These are phyloP conservation scores for Temnothorax nylanderi DNA, from an alignment of 1,140 invertebrate genomes.

Conservation along the genomic window DNA sequence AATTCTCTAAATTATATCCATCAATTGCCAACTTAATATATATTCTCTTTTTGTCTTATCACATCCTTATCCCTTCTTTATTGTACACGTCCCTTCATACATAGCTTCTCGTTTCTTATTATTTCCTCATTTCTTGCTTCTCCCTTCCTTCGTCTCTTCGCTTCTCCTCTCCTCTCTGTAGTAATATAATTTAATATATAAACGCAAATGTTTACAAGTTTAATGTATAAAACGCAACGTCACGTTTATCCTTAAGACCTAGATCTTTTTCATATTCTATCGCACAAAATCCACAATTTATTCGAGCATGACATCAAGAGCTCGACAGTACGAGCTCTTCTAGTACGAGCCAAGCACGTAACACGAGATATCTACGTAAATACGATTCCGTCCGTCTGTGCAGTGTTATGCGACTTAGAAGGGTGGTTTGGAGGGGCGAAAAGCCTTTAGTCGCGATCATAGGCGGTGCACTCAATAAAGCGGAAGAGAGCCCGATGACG, in stretches of 20 bases:
- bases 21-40: no score
- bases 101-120: no score
- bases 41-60: no score
- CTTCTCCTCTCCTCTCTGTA: no score
- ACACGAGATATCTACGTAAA: constrained; percentile 19
- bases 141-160: no score
- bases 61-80: no score
- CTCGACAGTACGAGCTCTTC: not conserved
- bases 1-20: no score
- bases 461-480: constrained; percentile 39
- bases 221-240: not conserved
- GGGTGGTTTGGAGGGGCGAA: not conserved
- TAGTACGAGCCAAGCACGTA: not conserved
- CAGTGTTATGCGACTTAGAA: not conserved
- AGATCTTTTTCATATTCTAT: not conserved
- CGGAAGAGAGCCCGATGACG: constrained; percentile 47
- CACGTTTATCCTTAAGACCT: not conserved
- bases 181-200: not conserved
- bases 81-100: no score
- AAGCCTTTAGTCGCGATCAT: constrained; percentile 40
- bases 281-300: not conserved
- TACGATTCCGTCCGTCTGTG: not conserved
- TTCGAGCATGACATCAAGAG: not conserved
- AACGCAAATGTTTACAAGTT: not conserved
- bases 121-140: no score